Evolutionary conservation across 2,888 invertebrate genomes (phyloP), one percentile per base, ranked within the genome.

Genomic region (Zootermopsis nevadensis): DNA sequence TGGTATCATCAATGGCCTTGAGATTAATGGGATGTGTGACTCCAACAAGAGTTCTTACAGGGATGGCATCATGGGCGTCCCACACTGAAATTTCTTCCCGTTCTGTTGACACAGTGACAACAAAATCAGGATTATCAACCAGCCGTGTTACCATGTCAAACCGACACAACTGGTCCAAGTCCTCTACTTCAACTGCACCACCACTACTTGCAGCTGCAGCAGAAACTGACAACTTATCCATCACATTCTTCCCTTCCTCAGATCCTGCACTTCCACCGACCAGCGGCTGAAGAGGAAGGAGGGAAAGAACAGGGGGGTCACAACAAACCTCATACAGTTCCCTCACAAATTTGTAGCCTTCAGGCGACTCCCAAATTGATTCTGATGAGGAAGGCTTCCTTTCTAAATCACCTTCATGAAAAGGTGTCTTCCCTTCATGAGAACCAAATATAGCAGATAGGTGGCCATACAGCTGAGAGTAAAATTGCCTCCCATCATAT

Each of bases 401-500:
- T n/a, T 74, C n/a, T 22, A 35, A 35, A 38, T 38, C 74, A 74
- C 42, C 8, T 10, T 27, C 31, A n/a, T n/a, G n/a, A n/a, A n/a
- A n/a, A n/a, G n/a, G 12, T 60, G 7, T 60, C 24, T 74, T 74
- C 10, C 38, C n/a, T 38, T 42, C 38, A 22, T n/a, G 38, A 35
- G 74, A 48, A 72, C 42, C n/a, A 35, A 69, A 77, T 31, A 81
- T 38, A 38, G 60, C 15, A 10, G 83, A 80, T 27, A 91, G 87
- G 69, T 90, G 88, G 10, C 90, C 90, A 74, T 89, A 92, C 85
- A 94, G 89, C 85, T 96, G 93, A 4, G 96, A 93, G 87, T 94
- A 95, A 87, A 97, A 94, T 89, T 97, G 97, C 87, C 94, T 91
- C 53, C 96, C 95, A 88, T 97, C 97, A 86, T 95, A 95, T 87